Base-by-base conservation (phyloP, 2,888 invertebrate genomes). In the Nomada goodeniana region DNA sequence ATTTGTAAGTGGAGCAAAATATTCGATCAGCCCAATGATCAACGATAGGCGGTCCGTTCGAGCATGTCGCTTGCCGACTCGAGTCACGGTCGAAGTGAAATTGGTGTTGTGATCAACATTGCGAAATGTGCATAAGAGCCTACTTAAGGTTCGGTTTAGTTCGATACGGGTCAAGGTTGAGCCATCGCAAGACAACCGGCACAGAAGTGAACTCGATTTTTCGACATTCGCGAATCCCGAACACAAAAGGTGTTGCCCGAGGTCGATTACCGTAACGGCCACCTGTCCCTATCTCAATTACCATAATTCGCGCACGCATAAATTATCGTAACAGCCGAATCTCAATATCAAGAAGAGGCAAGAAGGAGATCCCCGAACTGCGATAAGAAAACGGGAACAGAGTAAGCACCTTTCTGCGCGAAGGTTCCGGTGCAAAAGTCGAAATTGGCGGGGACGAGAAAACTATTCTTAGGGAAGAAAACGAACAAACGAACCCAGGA, bases 71-170 rank as follows among this genome's bases (percentile, higher is more conserved):
- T 88, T 91, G 90, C 86, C 81, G 86, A 90, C 90, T 86, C 89
- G 89, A 91, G 92, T 91, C 92, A 92, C 92, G 92, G 92, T 90
- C 90, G 89, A 90, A 91, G 92, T 92, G 92, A 92, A 93, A 92
- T 92, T 92, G 89, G 88, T 90, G 90, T 89, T 91, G 89, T 86
- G 86, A 73, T 76, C 67, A 75, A 50, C 65, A 67, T 91, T 91
- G 87, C 89, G 89, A 91, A 90, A 92, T 87, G 82, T 86, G 85
- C 85, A 88, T 88, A 83, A 79, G 84, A 83, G 85, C 82, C 80
- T 79, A 88, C 90, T 84, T 87, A 80, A 85, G 85, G 84, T 89
- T 91, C 88, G 88, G 88, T 89, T 88, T 88, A 87, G 86, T 90
- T 88, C 76, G 82, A 91, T 89, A 82, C 90, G 65, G 90, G 92